phyloP scores from a whole-genome alignment of 2,888 invertebrate genomes.

The Dilophus febrilis region DNA sequence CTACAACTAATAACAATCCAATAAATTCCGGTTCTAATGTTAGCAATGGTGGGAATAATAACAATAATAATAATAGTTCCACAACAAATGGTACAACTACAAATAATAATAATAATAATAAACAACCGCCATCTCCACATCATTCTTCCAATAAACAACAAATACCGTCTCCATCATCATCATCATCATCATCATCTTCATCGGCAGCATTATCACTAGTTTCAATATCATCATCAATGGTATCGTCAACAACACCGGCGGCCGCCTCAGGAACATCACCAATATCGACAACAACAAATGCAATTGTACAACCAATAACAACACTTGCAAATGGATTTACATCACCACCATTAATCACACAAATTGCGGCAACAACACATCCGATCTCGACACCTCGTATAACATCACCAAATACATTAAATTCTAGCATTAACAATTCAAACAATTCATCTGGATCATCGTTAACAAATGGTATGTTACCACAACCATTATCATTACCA shows the following conservation, averaged over 20 bases:
- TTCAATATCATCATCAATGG: constrained; percentile 8
- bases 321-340: constrained; percentile 19
- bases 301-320: constrained; percentile 18
- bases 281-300: constrained; percentile 10
- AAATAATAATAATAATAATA: neutral
- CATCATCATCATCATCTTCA: neutral
- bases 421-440: constrained; percentile 29
- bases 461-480: constrained; percentile 20
- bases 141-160: constrained; percentile 3
- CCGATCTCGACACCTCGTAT: constrained; percentile 13
- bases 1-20: too few species aligned
- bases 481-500: constrained; percentile 34
- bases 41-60: constrained; percentile 10
- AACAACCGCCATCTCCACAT: neutral
- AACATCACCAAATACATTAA: constrained; percentile 8
- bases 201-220: constrained; percentile 3
- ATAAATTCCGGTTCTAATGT: constrained; percentile 8
- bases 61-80: constrained; percentile 8
- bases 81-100: neutral
- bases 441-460: constrained; percentile 23
- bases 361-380: constrained; percentile 18
- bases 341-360: constrained; percentile 14
- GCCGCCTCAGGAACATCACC: constrained; percentile 1
- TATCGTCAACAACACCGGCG: neutral
- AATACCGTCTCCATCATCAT: constrained; percentile 8